Evolutionary conservation across 2,888 invertebrate species (phyloP).

Genomic region (Melinaea marsaeus): DNA sequence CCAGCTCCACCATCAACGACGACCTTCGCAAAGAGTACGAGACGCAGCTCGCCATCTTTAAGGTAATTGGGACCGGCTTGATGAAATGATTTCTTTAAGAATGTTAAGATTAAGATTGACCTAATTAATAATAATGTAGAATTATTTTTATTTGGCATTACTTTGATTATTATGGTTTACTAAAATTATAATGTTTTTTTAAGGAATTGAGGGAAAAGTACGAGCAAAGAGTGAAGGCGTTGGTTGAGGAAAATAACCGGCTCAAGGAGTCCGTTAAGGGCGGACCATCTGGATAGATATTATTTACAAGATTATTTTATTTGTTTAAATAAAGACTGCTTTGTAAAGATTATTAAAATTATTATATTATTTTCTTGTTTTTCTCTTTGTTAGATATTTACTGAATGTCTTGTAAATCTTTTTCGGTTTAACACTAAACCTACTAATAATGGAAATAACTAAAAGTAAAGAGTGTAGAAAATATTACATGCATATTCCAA

Average conservation of each 20-base stretch:
- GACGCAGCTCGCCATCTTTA: slow-evolving; percentile 85
- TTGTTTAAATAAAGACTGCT: slow-evolving; percentile 20
- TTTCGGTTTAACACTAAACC: not conserved
- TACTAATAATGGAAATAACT: too few species aligned
- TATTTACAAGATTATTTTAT: not conserved
- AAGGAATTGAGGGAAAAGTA: slow-evolving; percentile 82
- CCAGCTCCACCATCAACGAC: slow-evolving; percentile 84
- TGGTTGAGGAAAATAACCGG: slow-evolving; percentile 73
- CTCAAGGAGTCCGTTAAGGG: slow-evolving; percentile 45
- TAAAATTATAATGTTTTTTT: slow-evolving; percentile 27
- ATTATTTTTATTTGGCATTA: not conserved
- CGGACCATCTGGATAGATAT: slow-evolving; percentile 20
- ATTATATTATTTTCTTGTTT: slow-evolving; percentile 4
- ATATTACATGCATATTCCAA: too few species aligned
- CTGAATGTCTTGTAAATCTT: too few species aligned
- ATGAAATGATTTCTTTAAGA: not conserved
- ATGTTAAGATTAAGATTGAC: too few species aligned
- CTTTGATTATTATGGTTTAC: not conserved
- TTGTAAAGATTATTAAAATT: slow-evolving; percentile 16
- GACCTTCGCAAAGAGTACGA: slow-evolving; percentile 88
- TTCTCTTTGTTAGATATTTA: not conserved
- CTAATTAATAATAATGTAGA: too few species aligned
- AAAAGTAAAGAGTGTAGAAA: too few species aligned
- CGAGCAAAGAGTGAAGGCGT: slow-evolving; percentile 79
- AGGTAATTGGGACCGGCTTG: slow-evolving; percentile 52